These are phyloP conservation scores for Leptopterna dolabrata DNA, from an alignment of 2,888 invertebrate genomes.

Conservation along the genomic window DNA sequence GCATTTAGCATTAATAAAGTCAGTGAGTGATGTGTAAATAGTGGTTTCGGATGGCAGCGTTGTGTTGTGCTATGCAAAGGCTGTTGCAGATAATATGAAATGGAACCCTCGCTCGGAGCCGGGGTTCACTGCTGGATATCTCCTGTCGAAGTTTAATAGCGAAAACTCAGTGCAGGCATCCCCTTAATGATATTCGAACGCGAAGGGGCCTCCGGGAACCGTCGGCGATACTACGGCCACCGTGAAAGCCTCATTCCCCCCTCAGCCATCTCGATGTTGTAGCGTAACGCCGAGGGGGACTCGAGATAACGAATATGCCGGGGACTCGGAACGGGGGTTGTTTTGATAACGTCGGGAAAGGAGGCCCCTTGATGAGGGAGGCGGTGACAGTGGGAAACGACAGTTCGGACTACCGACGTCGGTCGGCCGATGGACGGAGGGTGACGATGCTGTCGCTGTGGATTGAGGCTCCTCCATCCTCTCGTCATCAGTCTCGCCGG, in stretches of 20 bases:
- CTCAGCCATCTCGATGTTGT: background rate
- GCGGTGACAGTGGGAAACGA: slow-evolving; percentile 4
- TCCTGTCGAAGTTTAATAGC: slow-evolving; percentile 5
- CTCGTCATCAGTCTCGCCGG: background rate
- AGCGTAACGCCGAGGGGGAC: background rate
- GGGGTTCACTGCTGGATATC: background rate
- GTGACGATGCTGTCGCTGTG: background rate
- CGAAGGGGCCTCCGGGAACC: background rate
- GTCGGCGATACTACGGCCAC: background rate
- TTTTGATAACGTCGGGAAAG: slow-evolving; percentile 7
- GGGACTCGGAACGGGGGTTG: background rate
- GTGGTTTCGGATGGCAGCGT: too few relatives aligned
- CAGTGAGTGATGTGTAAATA: too few relatives aligned
- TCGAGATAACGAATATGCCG: background rate
- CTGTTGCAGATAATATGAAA: background rate
- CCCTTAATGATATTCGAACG: slow-evolving; percentile 7
- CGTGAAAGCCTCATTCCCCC: background rate
- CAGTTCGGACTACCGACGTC: background rate
- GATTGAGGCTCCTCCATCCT: background rate
- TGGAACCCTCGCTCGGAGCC: background rate
- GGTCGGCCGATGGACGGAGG: background rate
- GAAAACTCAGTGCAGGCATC: background rate
- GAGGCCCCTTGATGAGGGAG: background rate
- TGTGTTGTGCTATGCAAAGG: background rate
- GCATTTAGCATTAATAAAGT: too few relatives aligned